Base-by-base conservation (phyloP, 2,797 vertebrate species). In the Lindbergichthys nudifrons region DNA sequence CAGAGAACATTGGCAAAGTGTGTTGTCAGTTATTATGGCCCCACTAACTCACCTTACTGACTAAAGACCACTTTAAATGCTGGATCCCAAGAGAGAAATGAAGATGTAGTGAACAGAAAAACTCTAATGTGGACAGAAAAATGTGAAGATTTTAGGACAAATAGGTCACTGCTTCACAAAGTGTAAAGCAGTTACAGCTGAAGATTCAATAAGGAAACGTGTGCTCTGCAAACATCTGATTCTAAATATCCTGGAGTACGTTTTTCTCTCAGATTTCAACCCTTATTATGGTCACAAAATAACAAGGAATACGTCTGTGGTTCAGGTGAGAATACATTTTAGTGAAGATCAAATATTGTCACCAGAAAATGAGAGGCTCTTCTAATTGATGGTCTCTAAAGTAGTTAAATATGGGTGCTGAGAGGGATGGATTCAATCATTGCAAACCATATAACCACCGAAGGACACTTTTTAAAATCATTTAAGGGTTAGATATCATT, bases 311-410 rank as follows among this genome's bases (percentile, higher is more conserved):
- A 75, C 58, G 52, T 75, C 52, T 71, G 82, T 73, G 74, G 86
- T 81, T 77, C 75, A 75, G 54, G 70, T 77, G 77, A 75, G 73
- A 50, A 70, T 67, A 73, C 3, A 23, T 46, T 71, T 75, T 19
- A 65, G 79, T 23, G 45, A 36, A 79, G 65, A 63, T 75, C 54
- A 75, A 45, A 72, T 70, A 41, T 42, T 77, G 65, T 73, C 65
- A 66, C 48, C 30, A n/a, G 45, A 67, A 79, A 83, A 81, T 63
- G 19, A 73, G 30, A 77, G 53, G 51, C 71, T 85, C 66, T 77
- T 51, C 65, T 73, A 43, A 15, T 36, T 3, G 32, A 73, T n/a
- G 56, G 65, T 15, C 30, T 60, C 30, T 64, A 70, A 77, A 36
- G 63, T 46, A 30, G 23, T 72, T 71, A 70, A 62, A 67, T 80